Evolutionary conservation across 2,113 vertebrate genomes (phyloP).

Genomic region (Poecile atricapillus): DNA sequence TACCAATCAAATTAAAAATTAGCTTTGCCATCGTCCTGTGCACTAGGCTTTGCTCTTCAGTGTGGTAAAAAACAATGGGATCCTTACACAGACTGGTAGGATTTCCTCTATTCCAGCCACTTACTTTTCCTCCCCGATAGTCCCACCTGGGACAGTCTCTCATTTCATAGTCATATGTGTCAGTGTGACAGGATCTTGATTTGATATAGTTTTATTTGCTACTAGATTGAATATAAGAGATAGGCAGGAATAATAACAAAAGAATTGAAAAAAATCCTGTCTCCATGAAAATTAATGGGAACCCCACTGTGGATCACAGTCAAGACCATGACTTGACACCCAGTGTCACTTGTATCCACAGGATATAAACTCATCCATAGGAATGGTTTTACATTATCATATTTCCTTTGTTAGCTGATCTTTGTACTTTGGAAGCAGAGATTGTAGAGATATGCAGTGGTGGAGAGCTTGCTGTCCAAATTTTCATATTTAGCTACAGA

Average conservation of each 20-base stretch:
- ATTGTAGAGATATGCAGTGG: not conserved
- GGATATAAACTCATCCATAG: not conserved
- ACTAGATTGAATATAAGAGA: not conserved
- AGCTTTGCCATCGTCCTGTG: not conserved
- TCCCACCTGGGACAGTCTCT: not conserved
- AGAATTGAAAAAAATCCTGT: not conserved
- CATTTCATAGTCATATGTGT: not conserved
- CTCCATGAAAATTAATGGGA: not conserved
- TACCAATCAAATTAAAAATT: not conserved
- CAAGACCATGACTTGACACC: not conserved
- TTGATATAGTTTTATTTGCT: not conserved
- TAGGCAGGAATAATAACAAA: not conserved
- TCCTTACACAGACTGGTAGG: not conserved
- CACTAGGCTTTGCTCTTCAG: not conserved
- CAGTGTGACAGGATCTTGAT: conserved; percentile 5
- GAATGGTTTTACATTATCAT: not conserved
- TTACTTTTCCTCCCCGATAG: not conserved
- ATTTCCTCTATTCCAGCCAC: not conserved
- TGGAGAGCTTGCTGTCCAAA: not conserved
- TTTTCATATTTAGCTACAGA: conserved; percentile 14
- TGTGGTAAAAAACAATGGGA: not conserved
- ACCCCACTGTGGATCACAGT: not conserved
- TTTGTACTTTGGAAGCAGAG: conserved; percentile 5
- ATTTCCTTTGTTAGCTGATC: not conserved
- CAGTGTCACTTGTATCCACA: not conserved